Evolutionary conservation across 2,113 vertebrate genomes (phyloP).

Genomic region (Hippocampus comes): DNA sequence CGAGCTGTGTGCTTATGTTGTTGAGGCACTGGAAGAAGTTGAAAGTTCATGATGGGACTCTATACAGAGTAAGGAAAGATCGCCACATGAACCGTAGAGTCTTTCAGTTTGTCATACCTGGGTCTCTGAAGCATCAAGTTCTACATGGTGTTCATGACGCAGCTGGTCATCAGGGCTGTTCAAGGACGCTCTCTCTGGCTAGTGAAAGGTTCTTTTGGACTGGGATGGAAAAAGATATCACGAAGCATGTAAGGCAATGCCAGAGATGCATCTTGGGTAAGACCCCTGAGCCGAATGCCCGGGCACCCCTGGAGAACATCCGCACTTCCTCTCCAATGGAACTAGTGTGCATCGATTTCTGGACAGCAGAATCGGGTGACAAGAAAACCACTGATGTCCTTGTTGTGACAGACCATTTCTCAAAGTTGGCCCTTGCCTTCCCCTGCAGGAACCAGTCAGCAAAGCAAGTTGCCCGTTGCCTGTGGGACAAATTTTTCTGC

Average conservation of each 20-base stretch:
- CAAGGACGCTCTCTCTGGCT: too few species aligned
- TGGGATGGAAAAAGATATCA: too few species aligned
- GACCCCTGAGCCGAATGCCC: background rate
- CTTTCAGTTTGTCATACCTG: too few species aligned
- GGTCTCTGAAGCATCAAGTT: too few species aligned
- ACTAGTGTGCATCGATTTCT: constrained; percentile 12
- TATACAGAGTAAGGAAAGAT: too few species aligned
- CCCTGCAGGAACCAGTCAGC: constrained; percentile 10
- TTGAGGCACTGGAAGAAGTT: too few species aligned
- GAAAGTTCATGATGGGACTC: too few species aligned
- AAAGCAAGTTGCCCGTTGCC: background rate
- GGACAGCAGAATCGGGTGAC: constrained; percentile 1
- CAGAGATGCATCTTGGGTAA: background rate
- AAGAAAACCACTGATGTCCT: constrained; percentile 3
- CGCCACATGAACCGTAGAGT: too few species aligned
- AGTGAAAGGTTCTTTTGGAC: too few species aligned
- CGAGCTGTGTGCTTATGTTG: too few species aligned
- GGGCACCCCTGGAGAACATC: background rate
- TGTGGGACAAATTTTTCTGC: constrained; percentile 10
- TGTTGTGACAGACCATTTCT: constrained; percentile 10
- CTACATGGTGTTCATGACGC: too few species aligned
- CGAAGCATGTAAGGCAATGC: background rate
- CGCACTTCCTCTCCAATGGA: background rate
- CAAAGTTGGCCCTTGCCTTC: constrained; percentile 11
- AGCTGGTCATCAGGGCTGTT: too few species aligned